Percentiles rank a stretch among this genome's conserved stretches.
These are phyloP conservation scores for Aricia artaxerxes DNA, from an alignment of 2,888 invertebrate genomes.

Conservation along the genomic window DNA sequence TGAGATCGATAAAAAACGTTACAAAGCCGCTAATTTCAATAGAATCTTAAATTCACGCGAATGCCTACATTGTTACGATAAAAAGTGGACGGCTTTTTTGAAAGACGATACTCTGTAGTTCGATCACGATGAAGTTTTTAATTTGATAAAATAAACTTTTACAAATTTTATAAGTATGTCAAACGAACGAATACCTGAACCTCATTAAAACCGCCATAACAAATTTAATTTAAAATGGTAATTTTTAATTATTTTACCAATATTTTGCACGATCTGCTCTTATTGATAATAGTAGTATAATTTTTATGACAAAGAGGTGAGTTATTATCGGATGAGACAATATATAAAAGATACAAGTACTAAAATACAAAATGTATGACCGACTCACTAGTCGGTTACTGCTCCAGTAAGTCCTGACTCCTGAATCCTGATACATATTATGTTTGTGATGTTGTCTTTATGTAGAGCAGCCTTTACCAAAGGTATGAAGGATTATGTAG, in stretches of 20 bases:
- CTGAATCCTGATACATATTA: too few species aligned
- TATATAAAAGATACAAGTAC: neutral
- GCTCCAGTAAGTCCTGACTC: too few species aligned
- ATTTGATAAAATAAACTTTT: neutral
- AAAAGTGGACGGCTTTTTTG: slow-evolving; percentile 44
- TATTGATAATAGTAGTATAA: neutral
- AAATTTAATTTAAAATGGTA: neutral
- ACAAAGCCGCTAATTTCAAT: slow-evolving; percentile 51
- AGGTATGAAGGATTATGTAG: too few species aligned
- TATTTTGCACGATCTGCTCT: neutral
- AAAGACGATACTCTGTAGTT: slow-evolving; percentile 41
- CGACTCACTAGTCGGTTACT: too few species aligned
- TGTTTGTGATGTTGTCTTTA: too few species aligned
- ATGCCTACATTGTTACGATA: slow-evolving; percentile 46
- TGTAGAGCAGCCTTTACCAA: too few species aligned
- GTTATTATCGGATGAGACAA: neutral
- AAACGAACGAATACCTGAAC: neutral
- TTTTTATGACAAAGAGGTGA: neutral
- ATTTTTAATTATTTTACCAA: neutral
- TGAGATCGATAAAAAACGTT: slow-evolving; percentile 51
- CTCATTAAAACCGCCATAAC: neutral
- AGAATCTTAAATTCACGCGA: slow-evolving; percentile 46
- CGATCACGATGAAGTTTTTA: slow-evolving; percentile 2
- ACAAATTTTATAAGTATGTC: neutral
- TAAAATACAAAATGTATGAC: neutral